These are phyloP conservation scores for Hydropsyche betteni DNA, from an alignment of 2,888 invertebrate genomes.

Conservation along the genomic window DNA sequence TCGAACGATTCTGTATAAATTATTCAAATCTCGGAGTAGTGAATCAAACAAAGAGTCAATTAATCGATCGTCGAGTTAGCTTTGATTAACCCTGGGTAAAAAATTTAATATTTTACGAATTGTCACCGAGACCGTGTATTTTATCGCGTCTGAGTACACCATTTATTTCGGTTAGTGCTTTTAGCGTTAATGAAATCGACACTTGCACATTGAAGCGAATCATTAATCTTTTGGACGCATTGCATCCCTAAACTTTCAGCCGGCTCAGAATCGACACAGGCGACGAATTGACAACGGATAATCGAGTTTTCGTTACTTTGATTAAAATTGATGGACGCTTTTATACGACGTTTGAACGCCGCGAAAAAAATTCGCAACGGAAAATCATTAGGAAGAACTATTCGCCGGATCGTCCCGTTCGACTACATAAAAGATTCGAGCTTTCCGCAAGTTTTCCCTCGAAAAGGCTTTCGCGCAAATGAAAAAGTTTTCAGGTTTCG, in stretches of 20 bases:
- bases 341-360: too few species aligned
- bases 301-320: constrained; percentile 23
- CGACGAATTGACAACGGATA: constrained; percentile 13
- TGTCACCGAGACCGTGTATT: background rate
- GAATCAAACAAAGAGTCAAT: too few species aligned
- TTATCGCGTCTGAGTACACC: background rate
- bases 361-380: too few species aligned
- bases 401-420: background rate
- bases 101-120: too few species aligned
- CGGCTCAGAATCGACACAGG: background rate
- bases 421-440: constrained; percentile 8
- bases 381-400: background rate
- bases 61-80: too few species aligned
- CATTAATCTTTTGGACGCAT: too few species aligned
- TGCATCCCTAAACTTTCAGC: background rate
- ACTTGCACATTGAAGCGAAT: background rate
- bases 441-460: constrained; percentile 7
- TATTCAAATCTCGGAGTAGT: too few species aligned
- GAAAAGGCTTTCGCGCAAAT: constrained; percentile 16
- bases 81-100: too few species aligned
- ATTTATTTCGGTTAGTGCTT: constrained; percentile 16
- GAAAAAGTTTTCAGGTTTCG: constrained; percentile 32
- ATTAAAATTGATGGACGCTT: constrained; percentile 20
- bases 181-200: constrained; percentile 27
- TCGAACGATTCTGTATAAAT: too few species aligned